Percentiles rank a stretch among this genome's conserved stretches.
phyloP scores from a whole-genome alignment of 2,888 invertebrate genomes.

The Eupeodes luniger region DNA sequence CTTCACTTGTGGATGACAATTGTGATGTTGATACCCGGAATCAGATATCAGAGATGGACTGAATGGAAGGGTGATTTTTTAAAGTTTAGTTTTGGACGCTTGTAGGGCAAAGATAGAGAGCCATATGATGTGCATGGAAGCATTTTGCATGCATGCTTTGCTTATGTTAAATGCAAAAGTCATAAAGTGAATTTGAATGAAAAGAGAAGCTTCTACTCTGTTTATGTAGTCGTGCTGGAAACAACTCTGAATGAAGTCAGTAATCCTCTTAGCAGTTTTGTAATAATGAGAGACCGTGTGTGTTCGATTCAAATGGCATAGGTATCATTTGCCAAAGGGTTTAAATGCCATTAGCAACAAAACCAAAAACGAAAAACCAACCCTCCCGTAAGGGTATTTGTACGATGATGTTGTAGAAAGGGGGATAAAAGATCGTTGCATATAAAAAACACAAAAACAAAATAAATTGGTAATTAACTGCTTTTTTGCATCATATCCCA shows the following conservation, averaged over 20 bases:
- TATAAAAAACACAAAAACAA: background rate
- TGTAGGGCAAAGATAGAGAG: background rate
- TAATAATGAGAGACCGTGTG: constrained; percentile 33
- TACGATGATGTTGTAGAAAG: background rate
- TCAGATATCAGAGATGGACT: background rate
- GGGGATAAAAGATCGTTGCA: background rate
- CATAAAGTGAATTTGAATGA: background rate
- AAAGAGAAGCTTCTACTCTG: background rate
- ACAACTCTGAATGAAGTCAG: constrained; percentile 28
- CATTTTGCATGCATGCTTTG: background rate
- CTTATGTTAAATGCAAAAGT: background rate
- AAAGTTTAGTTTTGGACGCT: background rate
- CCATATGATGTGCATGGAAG: background rate
- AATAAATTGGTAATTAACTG: constrained; percentile 27
- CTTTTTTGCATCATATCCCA: background rate
- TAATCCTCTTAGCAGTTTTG: constrained; percentile 53
- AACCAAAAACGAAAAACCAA: background rate
- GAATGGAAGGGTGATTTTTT: background rate
- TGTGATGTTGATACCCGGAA: too few relatives aligned
- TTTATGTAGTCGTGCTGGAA: background rate
- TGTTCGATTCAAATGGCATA: constrained; percentile 11
- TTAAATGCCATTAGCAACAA: constrained; percentile 21
- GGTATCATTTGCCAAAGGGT: constrained; percentile 7
- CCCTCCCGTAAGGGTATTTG: background rate
- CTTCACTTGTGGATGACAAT: too few relatives aligned